Evolutionary conservation across 2,113 vertebrate genomes (phyloP).

Genomic region (Upupa epops): DNA sequence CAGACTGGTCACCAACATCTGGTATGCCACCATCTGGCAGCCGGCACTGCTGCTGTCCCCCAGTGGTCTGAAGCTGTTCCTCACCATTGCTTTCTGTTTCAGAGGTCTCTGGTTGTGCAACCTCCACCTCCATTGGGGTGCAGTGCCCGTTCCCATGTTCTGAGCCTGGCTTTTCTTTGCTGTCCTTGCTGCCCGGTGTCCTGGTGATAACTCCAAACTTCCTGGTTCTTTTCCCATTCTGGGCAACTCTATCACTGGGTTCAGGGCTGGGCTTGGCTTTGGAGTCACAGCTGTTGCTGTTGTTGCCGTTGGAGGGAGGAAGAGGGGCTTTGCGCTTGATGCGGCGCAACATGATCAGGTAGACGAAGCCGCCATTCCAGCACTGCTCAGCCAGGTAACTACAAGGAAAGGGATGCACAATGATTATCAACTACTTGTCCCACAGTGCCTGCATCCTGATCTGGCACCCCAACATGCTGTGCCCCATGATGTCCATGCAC

Average conservation of each 20-base stretch:
- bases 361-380: constrained; percentile 95
- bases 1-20: constrained; percentile 74
- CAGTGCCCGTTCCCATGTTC: constrained; percentile 72
- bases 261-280: constrained; percentile 70
- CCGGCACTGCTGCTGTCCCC: constrained; percentile 57
- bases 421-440: fast-evolving
- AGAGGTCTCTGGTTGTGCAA: constrained; percentile 55
- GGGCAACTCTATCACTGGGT: constrained; percentile 42
- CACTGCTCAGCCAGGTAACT: constrained; percentile 98
- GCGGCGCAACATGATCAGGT: constrained; percentile 95
- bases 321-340: constrained; percentile 92
- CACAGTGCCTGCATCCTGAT: fast-evolving
- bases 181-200: constrained; percentile 71
- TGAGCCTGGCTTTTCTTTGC: constrained; percentile 14
- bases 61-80: constrained; percentile 12
- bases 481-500: fast-evolving
- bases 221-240: constrained; percentile 86
- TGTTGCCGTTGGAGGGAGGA: constrained; percentile 81
- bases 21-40: constrained; percentile 74
- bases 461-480: fast-evolving
- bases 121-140: constrained; percentile 70
- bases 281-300: constrained; percentile 71
- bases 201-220: constrained; percentile 94
- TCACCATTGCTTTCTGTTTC: constrained; percentile 46
- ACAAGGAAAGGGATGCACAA: background rate